Evolutionary conservation across 1,140 invertebrate species (phyloP).

Genomic region (Drosophila carrolli): DNA sequence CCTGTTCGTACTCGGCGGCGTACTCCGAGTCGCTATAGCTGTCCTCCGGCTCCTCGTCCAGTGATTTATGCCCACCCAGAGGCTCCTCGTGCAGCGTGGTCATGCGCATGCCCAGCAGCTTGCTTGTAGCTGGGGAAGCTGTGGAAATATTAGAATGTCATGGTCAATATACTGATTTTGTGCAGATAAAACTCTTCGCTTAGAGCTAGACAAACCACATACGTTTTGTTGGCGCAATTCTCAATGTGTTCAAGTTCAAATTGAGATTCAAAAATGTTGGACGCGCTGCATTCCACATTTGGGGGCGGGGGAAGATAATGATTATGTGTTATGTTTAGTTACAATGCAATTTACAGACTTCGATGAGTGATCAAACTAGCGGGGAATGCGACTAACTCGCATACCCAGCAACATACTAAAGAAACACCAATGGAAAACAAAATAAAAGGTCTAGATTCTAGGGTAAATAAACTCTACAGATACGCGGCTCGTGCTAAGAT

Average conservation of each 20-base stretch:
- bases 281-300: slow-evolving; percentile 92
- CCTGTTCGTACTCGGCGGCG: slow-evolving; percentile 87
- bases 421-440: slow-evolving; percentile 24
- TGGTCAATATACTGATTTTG: not conserved
- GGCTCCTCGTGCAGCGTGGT: slow-evolving; percentile 96
- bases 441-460: slow-evolving; percentile 48
- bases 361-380: slow-evolving; percentile 58
- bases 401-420: slow-evolving; percentile 40
- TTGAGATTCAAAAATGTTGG: slow-evolving; percentile 98
- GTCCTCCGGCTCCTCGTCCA: slow-evolving; percentile 86
- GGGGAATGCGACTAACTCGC: slow-evolving; percentile 46
- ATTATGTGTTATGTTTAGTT: slow-evolving; percentile 78
- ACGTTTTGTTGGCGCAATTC: slow-evolving; percentile 94
- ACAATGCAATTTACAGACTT: slow-evolving; percentile 67
- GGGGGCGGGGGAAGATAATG: slow-evolving; percentile 69
- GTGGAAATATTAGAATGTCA: slow-evolving; percentile 48
- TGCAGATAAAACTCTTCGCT: not conserved
- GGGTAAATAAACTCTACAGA: slow-evolving; percentile 46
- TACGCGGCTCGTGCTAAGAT: slow-evolving; percentile 56
- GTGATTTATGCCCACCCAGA: slow-evolving; percentile 83
- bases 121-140: slow-evolving; percentile 93
- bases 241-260: slow-evolving; percentile 95
- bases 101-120: slow-evolving; percentile 93
- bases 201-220: slow-evolving; percentile 85
- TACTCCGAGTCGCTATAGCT: slow-evolving; percentile 87